A percentile compares a stretch with the other conserved stretches of the same genome.
Evolutionary conservation across 2,113 vertebrate species (phyloP).

Genomic region (Condylura cristata): DNA sequence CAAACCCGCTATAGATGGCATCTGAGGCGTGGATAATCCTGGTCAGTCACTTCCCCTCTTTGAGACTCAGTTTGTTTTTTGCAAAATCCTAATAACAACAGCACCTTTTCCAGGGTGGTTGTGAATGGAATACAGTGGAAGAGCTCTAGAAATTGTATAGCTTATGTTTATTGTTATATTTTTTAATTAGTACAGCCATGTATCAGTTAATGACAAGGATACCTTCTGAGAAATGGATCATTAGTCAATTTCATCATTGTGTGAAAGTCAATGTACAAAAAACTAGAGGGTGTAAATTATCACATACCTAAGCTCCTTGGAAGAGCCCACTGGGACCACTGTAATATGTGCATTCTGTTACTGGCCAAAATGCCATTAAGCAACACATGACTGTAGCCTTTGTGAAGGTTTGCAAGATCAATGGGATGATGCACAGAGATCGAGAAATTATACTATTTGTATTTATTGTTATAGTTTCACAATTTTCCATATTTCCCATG

Average conservation of each 20-base stretch:
- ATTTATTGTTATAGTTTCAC: conserved; percentile 7
- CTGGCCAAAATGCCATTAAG: too few species aligned
- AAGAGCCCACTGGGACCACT: too few species aligned
- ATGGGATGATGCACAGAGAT: not conserved
- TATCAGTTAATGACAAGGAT: too few species aligned
- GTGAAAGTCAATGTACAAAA: too few species aligned
- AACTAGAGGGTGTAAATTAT: too few species aligned
- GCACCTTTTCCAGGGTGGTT: not conserved
- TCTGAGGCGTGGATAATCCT: not conserved
- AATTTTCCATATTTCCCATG: not conserved
- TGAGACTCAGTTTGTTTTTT: not conserved
- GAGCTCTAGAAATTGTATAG: not conserved
- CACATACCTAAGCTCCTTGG: too few species aligned
- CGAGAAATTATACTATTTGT: not conserved
- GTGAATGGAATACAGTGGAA: not conserved
- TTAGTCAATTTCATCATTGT: too few species aligned
- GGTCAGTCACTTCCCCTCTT: not conserved
- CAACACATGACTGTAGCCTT: too few species aligned
- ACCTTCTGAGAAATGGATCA: too few species aligned
- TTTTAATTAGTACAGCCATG: not conserved
- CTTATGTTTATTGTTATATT: not conserved
- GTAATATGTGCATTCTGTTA: too few species aligned
- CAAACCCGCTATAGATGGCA: not conserved
- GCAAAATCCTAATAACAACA: not conserved
- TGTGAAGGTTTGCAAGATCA: not conserved